A percentile compares a stretch with the other conserved stretches of the same genome.
Evolutionary conservation across 2,888 invertebrate genomes (phyloP).

Genomic region (Serripes groenlandicus): DNA sequence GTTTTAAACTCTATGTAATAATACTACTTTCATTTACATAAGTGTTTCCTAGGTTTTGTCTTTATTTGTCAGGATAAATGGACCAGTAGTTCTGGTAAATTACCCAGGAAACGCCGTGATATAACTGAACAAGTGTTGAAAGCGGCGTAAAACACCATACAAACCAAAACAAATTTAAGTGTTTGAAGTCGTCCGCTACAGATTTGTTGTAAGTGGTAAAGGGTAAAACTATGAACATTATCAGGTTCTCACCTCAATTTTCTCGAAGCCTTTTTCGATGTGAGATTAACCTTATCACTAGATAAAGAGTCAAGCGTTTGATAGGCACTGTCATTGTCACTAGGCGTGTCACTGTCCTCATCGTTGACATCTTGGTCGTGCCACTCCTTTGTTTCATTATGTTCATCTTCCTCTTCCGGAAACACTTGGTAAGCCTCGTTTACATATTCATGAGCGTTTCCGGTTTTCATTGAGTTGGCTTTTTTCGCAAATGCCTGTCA

Average conservation of each 20-base stretch:
- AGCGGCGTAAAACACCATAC: no score
- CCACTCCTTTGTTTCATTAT: background rate
- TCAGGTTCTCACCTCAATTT: conserved; percentile 49
- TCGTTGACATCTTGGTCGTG: conserved; percentile 25
- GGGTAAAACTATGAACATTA: no score
- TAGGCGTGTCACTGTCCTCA: conserved; percentile 25
- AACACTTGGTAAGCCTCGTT: conserved; percentile 46
- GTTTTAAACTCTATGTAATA: no score
- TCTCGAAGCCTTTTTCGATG: background rate
- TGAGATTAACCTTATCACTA: background rate
- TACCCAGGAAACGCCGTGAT: no score
- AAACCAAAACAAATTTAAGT: no score
- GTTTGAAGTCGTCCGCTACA: no score
- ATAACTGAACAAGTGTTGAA: no score
- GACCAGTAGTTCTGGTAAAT: no score
- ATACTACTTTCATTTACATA: no score
- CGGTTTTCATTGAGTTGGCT: conserved; percentile 22
- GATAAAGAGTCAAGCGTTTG: conserved; percentile 10
- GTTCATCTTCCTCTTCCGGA: conserved; percentile 27
- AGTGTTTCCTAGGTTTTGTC: no score
- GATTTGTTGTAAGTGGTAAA: no score
- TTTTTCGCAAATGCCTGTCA: conserved; percentile 39
- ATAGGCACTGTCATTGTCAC: conserved; percentile 20
- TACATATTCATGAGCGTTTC: conserved; percentile 19
- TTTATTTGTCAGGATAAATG: no score